Evolutionary conservation across 2,888 invertebrate genomes (phyloP).

Genomic region (Eutolmus rufibarbis): DNA sequence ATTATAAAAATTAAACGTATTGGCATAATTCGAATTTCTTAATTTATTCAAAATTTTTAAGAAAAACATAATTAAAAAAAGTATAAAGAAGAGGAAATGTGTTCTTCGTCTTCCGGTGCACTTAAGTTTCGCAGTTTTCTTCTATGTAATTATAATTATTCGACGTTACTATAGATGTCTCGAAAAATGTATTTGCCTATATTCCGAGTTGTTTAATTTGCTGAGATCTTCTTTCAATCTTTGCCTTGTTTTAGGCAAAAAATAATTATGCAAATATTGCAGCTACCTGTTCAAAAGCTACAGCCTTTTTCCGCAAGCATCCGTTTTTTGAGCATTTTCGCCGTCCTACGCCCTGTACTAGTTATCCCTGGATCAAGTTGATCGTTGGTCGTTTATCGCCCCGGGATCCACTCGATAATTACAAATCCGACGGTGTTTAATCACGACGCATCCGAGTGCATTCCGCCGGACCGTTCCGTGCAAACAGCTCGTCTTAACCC

Average conservation of each 20-base stretch:
- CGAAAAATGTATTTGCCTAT: too few relatives aligned
- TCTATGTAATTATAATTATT: too few relatives aligned
- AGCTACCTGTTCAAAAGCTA: neutral
- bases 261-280: neutral
- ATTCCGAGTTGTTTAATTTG: too few relatives aligned
- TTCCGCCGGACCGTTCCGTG: neutral
- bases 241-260: neutral
- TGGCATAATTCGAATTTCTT: too few relatives aligned
- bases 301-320: neutral
- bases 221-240: too few relatives aligned
- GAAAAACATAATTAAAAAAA: too few relatives aligned
- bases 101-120: too few relatives aligned
- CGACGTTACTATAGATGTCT: too few relatives aligned
- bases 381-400: neutral
- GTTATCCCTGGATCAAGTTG: neutral
- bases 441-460: neutral
- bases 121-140: too few relatives aligned
- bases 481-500: conserved; percentile 16
- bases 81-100: too few relatives aligned
- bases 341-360: neutral
- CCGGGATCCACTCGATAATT: neutral
- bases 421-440: neutral
- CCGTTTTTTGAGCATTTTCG: neutral
- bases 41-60: too few relatives aligned
- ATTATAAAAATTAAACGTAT: too few relatives aligned